These are phyloP conservation scores for Bibio marci DNA, from an alignment of 2,888 invertebrate genomes.

Conservation along the genomic window DNA sequence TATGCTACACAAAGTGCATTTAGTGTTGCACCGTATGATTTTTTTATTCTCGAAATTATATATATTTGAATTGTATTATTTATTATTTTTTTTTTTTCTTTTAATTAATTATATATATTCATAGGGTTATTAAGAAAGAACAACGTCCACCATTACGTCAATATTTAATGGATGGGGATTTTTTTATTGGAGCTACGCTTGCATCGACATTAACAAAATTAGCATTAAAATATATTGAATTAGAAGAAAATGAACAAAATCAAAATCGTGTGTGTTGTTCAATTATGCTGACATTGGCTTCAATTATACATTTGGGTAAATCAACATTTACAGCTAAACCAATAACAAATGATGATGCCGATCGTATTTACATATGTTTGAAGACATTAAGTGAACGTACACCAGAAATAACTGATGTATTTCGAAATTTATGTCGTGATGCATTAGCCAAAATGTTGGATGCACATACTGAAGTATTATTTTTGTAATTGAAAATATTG, in stretches of 20 bases:
- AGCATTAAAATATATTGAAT: slow-evolving; percentile 49
- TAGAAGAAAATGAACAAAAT: slow-evolving; percentile 24
- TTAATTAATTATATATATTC: too few relatives aligned
- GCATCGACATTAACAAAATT: slow-evolving; percentile 85
- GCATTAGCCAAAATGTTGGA: slow-evolving; percentile 70
- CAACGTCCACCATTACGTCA: slow-evolving; percentile 65
- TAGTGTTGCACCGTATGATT: slow-evolving; percentile 55
- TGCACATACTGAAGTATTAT: slow-evolving; percentile 58
- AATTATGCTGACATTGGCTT: slow-evolving; percentile 75
- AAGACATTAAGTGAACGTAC: slow-evolving; percentile 53
- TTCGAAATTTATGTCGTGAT: slow-evolving; percentile 53
- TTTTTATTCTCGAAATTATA: neutral
- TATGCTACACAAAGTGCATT: slow-evolving; percentile 98
- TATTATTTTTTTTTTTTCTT: slow-evolving; percentile 4
- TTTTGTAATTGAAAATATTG: too few relatives aligned
- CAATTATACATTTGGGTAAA: slow-evolving; percentile 72
- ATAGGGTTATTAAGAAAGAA: slow-evolving; percentile 40
- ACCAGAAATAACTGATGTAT: slow-evolving; percentile 49
- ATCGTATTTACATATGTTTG: slow-evolving; percentile 71
- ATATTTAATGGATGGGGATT: slow-evolving; percentile 86
- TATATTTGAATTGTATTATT: slow-evolving; percentile 1
- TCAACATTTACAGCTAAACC: slow-evolving; percentile 52
- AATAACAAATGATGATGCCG: slow-evolving; percentile 91
- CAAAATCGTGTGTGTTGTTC: slow-evolving; percentile 53
- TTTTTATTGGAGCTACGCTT: slow-evolving; percentile 86